Evolutionary conservation across 2,113 vertebrate species (phyloP).

Genomic region (Pogona vitticeps): DNA sequence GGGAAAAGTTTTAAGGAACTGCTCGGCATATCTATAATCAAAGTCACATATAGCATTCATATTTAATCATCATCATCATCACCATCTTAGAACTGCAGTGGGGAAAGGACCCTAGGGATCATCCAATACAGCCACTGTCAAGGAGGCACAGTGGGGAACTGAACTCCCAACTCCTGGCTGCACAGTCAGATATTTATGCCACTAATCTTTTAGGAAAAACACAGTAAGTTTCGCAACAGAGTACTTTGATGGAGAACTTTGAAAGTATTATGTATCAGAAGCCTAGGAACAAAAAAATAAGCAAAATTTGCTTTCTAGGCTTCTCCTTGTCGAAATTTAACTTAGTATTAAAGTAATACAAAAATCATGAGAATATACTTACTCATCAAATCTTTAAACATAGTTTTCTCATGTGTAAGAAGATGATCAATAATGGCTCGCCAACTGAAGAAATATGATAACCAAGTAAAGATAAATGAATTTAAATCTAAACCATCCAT

Average conservation of each 20-base stretch:
- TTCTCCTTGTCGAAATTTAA: background rate
- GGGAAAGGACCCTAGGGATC: too few relatives aligned
- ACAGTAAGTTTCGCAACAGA: background rate
- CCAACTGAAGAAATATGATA: slow-evolving; percentile 80
- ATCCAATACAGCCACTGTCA: too few relatives aligned
- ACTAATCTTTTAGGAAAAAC: background rate
- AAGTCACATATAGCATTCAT: background rate
- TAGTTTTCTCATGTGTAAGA: slow-evolving; percentile 96
- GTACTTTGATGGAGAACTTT: background rate
- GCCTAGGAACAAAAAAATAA: background rate
- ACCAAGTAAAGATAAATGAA: slow-evolving; percentile 38
- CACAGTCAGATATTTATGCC: too few relatives aligned
- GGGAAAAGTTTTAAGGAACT: slow-evolving; percentile 91
- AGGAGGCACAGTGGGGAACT: too few relatives aligned
- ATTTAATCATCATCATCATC: too few relatives aligned
- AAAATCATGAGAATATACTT: slow-evolving; percentile 70
- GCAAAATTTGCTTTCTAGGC: background rate
- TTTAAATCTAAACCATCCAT: background rate
- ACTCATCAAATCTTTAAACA: slow-evolving; percentile 99
- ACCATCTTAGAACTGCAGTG: too few relatives aligned
- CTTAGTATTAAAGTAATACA: background rate
- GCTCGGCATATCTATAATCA: slow-evolving; percentile 89
- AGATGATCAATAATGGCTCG: slow-evolving; percentile 94
- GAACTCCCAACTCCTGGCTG: too few relatives aligned
- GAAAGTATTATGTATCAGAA: background rate